phyloP scores from a whole-genome alignment of 2,888 invertebrate species.

The Troides helena region DNA sequence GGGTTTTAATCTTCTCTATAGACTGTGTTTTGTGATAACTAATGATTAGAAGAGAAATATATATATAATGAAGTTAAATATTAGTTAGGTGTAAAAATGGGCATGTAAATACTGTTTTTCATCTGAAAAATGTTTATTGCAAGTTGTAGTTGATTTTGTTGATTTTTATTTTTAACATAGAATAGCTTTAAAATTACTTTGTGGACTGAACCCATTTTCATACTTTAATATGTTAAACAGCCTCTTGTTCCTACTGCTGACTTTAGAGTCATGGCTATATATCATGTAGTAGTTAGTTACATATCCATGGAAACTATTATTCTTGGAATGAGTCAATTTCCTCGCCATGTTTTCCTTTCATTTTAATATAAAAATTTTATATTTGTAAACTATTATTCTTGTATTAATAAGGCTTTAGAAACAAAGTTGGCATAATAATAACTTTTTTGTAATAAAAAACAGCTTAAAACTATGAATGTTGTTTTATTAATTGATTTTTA shows the following conservation, averaged over 20 bases:
- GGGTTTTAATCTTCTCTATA: constrained; percentile 18
- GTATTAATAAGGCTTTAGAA: too few species aligned
- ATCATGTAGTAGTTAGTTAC: too few species aligned
- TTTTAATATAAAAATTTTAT: too few species aligned
- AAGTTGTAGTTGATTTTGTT: constrained; percentile 34
- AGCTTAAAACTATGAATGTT: constrained; percentile 4
- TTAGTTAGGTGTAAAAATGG: constrained; percentile 28
- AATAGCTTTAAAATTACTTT: constrained; percentile 13
- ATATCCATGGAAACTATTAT: background rate
- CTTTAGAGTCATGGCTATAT: too few species aligned
- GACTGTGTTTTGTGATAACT: constrained; percentile 31
- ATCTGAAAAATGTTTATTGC: constrained; percentile 32
- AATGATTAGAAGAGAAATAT: constrained; percentile 9
- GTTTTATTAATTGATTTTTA: constrained; percentile 27
- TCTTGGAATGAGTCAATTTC: too few species aligned
- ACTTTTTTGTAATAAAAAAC: constrained; percentile 9
- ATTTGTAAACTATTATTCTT: too few species aligned
- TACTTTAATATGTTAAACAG: background rate
- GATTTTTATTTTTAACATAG: constrained; percentile 19
- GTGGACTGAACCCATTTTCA: constrained; percentile 27
- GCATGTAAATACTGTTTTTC: constrained; percentile 30
- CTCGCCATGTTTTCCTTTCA: too few species aligned
- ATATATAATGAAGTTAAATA: constrained; percentile 23
- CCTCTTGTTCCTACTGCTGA: too few species aligned
- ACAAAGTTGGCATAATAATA: constrained; percentile 4